phyloP scores from a whole-genome alignment of 2,888 invertebrate genomes.

The Dicranocentrus wangi region DNA sequence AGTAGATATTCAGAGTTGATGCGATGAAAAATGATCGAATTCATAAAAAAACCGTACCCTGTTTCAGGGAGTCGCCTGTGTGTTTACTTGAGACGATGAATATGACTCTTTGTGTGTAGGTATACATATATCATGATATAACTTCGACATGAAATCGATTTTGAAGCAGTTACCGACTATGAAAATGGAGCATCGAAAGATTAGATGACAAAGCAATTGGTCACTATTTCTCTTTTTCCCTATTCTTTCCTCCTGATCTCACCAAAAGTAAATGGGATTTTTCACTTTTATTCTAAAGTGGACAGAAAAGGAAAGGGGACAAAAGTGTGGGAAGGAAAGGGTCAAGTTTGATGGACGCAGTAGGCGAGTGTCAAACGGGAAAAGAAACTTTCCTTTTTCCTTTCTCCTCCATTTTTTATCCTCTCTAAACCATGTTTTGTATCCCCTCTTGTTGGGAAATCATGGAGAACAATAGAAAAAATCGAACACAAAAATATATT shows the following conservation, averaged over 20 bases:
- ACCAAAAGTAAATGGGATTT: slow-evolving; percentile 10
- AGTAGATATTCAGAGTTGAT: background rate
- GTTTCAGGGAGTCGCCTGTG: too few species aligned
- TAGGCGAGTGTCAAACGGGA: slow-evolving; percentile 8
- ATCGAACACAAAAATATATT: background rate
- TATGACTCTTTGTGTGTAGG: too few species aligned
- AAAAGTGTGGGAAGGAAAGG: slow-evolving; percentile 11
- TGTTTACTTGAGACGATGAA: too few species aligned
- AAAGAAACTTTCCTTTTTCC: background rate
- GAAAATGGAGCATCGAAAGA: slow-evolving; percentile 21
- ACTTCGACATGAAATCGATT: slow-evolving; percentile 19
- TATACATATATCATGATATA: slow-evolving; percentile 16
- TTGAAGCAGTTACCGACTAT: background rate
- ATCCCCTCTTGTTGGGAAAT: background rate
- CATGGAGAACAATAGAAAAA: background rate
- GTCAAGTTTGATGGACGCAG: slow-evolving; percentile 12
- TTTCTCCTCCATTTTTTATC: background rate
- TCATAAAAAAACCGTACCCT: too few species aligned
- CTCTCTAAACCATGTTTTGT: background rate
- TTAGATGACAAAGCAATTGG: slow-evolving; percentile 31
- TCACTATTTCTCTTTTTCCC: slow-evolving; percentile 2
- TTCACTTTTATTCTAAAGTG: slow-evolving; percentile 18
- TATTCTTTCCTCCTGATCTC: background rate
- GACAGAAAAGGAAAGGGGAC: background rate
- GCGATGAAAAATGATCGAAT: slow-evolving; percentile 13